Base-by-base conservation (phyloP, 2,113 vertebrate genomes). In the Prionailurus viverrinus region DNA sequence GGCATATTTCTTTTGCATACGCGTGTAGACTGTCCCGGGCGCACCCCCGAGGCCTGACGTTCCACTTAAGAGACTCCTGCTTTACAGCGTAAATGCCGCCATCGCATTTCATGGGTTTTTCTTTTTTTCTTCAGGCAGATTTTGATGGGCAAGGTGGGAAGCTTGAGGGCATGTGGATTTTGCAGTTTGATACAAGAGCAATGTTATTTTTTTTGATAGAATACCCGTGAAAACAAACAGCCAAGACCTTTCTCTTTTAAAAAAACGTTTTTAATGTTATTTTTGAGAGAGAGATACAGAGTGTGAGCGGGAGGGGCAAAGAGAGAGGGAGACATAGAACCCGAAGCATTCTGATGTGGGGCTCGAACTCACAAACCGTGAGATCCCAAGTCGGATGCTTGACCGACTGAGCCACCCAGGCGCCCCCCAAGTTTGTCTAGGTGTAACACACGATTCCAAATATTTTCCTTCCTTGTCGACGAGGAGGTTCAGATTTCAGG, bases 151-250 rank as follows among this genome's bases (percentile, higher is more conserved):
- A 31, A 21, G 41, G 41, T 8, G 71, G 74, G 93, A 69, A 61
- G 15, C 58, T 51, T 6, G 39, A 51, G 15, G 71, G 33, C 58
- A 8, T 6, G 29, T 31, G 5, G n/a, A 29, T 29, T 65, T 45
- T 13, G 8, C 45, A 29, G 39, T 73, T 81, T 85, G n/a, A n/a
- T 33, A 8, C 23, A 36, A 31, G 41, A 73, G 13, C 16, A 4
- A 23, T 63, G 82, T 87, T 66, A 13, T 29, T 83, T 61, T 45
- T 45, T 45, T 93, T 29, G 33, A n/a, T 33, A 92, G 83, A 83
- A 29, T 9, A 7, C 68, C 53, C 55, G 0, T 23, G n/a, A 76
- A 81, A 45, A 66, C 66, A 88, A 68, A 84, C 39, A 63, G 31
- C 45, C 2, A 27, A 12, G 63, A 11, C 3, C 16, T 65, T 76